Base-by-base conservation (phyloP, 2,113 vertebrate genomes). In the Phylloscopus whistleri region DNA sequence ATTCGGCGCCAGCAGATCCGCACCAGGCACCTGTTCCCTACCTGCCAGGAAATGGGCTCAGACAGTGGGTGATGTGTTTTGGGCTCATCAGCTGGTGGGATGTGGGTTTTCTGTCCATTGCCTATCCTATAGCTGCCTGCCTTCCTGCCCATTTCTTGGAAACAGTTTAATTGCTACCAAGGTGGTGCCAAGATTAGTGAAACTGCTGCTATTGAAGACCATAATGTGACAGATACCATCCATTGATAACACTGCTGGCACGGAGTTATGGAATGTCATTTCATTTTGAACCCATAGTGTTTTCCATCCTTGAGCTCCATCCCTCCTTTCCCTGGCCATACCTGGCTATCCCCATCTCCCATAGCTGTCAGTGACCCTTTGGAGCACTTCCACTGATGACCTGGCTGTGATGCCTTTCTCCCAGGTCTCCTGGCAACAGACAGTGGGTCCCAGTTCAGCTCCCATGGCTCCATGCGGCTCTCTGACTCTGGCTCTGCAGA, bases 1-100 rank as follows among this genome's bases (percentile, higher is more conserved):
- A 98, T 99, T 84, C 98, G 99, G 11, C 98, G 99, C 89, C 99
- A 99, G 91, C 99, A 99, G 97, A 99, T 99, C 96, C 98, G 98
- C 41, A 98, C 97, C 64, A 98, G 82, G 79, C 98, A 98, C 39
- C 74, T 98, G 43, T 97, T 98, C 15, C 97, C 98, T 1, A 64
- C 68, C 23, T 96, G 96, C 92, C 97, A 87, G 90, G 97, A 98
- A 41, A 72, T 95, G 15, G 98, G 97, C 77, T 96, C 96, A 9
- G 98, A 98, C 72, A 97, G 98, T 98, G 96, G 90, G 98, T 98
- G 81, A 73, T 82, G 66, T 74, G 46, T 81, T 93, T 55, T 18
- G 68, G 75, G 21, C n/a, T 80, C 41, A 17, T 43, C 60, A 87
- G 27, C 56, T 77, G 8, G 30, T 48, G 70, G 81, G 73, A 39